Evolutionary conservation across 2,113 vertebrate genomes (phyloP).

Genomic region (Ochotona curzoniae): DNA sequence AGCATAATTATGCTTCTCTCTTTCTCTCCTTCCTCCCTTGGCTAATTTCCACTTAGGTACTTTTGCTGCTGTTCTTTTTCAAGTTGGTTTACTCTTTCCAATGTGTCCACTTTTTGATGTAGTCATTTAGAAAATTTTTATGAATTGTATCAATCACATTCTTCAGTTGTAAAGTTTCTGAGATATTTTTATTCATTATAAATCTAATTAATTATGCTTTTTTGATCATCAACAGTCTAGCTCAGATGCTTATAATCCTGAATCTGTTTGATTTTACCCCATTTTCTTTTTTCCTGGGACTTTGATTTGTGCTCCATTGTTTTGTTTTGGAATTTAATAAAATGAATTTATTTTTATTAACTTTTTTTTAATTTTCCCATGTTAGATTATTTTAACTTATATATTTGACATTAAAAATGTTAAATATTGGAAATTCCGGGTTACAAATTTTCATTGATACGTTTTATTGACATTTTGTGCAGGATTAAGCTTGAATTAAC

Average conservation of each 20-base stretch:
- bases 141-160: neutral
- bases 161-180: conserved; percentile 14
- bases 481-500: too few species aligned
- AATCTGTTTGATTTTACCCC: conserved; percentile 21
- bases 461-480: neutral
- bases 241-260: neutral
- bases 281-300: neutral
- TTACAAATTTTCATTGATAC: neutral
- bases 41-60: neutral
- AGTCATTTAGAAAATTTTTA: neutral
- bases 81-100: neutral
- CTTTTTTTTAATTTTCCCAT: neutral
- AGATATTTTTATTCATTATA: conserved; percentile 2
- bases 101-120: neutral
- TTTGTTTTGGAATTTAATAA: neutral
- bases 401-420: neutral
- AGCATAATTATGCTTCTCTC: too few species aligned
- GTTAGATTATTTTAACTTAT: neutral
- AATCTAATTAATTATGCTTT: neutral
- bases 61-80: neutral
- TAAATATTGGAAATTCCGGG: conserved; percentile 17
- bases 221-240: neutral
- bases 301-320: neutral
- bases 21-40: too few species aligned
- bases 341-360: neutral